Evolutionary conservation across 2,888 invertebrate genomes (phyloP), one percentile per base, ranked within the genome.

Genomic region (Oligia latruncula): DNA sequence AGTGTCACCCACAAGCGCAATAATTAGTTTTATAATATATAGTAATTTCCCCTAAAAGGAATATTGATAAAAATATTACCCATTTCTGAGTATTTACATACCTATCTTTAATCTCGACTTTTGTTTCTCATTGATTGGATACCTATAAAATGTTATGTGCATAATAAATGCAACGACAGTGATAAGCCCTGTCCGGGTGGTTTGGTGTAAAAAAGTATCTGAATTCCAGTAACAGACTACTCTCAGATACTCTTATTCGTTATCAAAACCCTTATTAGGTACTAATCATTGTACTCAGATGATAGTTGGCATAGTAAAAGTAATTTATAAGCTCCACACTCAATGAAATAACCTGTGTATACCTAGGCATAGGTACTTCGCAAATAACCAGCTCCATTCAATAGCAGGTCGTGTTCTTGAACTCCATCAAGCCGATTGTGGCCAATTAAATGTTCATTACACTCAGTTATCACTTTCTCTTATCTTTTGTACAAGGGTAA

Each of bases 331-430:
- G 52, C 8, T 66, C 35, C n/a, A 67, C 52, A 35, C n/a, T 80
- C 58, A 84, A 87, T 80, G 46, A 73, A 68, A 52, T 35, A 40
- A 75, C 60, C 65, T 65, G 78, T 58, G 40, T 35, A 40, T 71
- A 79, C 64, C n/a, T 68, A 86, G 60, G 46, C 58, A n/a, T 52
- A 29, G 29, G 29, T 29, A 68, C 52, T 76, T 78, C 35, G 70
- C 70, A 62, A 87, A 80, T 83, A 78, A 72, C 68, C 77, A 60
- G 67, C 62, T 83, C 23, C 82, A 86, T 88, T 87, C 84, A 86
- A 78, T 84, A 82, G 40, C 82, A 73, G 80, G 89, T 88, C 82
- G 78, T 75, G 90, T 81, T 84, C 90, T 90, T 90, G 90, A 89
- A 88, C 90, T 84, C 77, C 67, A 71, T 43, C 55, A 23, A 66